phyloP scores from a whole-genome alignment of 2,113 vertebrate species.

The Aplodontia rufa region DNA sequence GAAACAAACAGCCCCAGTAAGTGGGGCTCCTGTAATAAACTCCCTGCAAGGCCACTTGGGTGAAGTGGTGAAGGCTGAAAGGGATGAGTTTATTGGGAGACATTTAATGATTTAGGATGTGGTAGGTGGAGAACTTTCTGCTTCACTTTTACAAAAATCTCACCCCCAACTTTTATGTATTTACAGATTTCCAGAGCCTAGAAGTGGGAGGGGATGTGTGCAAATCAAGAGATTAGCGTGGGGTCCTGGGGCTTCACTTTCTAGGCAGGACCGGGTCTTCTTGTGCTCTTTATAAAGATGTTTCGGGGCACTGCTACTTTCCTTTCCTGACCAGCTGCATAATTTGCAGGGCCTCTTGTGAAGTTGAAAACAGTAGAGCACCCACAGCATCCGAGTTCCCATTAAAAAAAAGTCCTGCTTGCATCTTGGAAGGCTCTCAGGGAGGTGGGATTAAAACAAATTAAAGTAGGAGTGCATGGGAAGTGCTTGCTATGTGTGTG shows the following conservation, averaged over 20 bases:
- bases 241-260: background rate
- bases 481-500: background rate
- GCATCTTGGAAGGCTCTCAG: background rate
- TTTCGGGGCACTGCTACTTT: too few species aligned
- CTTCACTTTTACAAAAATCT: background rate
- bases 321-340: background rate
- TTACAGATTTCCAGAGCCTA: background rate
- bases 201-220: too few species aligned
- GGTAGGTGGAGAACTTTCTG: background rate
- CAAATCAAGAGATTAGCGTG: background rate
- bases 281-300: background rate
- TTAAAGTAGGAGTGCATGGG: too few species aligned
- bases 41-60: background rate
- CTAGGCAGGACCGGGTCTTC: background rate
- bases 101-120: background rate
- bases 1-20: conserved; percentile 67
- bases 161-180: background rate
- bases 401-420: background rate
- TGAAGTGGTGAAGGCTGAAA: background rate
- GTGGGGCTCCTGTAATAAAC: background rate
- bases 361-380: background rate
- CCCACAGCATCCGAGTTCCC: background rate
- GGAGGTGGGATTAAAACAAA: background rate
- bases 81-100: background rate
- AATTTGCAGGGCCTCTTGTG: background rate